Evolutionary conservation across 2,888 invertebrate species (phyloP).

Genomic region (Diaphora mendica): DNA sequence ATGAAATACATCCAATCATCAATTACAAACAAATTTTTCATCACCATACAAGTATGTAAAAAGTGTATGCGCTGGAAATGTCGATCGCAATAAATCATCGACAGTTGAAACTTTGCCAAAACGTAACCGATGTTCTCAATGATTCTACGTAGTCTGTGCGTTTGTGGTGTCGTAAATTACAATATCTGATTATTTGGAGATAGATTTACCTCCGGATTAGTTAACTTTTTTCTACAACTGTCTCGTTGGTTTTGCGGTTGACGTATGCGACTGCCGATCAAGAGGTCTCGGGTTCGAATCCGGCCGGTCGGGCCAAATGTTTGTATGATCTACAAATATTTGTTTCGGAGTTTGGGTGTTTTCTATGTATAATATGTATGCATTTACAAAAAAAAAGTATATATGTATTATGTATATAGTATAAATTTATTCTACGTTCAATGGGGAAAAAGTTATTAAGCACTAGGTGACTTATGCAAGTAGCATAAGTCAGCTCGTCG

Average conservation of each 20-base stretch:
- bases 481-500: no score
- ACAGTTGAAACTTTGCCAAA: conserved; percentile 64
- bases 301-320: no score
- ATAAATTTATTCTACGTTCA: background rate
- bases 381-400: no score
- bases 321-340: no score
- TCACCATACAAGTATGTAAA: conserved; percentile 20
- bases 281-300: no score
- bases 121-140: conserved; percentile 38
- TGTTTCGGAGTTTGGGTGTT: no score
- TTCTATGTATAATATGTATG: no score
- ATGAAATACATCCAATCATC: conserved; percentile 1
- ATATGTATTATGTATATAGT: no score
- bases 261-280: no score
- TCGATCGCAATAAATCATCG: conserved; percentile 53
- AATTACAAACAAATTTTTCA: conserved; percentile 17
- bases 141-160: conserved; percentile 23
- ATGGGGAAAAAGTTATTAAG: no score
- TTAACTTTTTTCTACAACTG: background rate
- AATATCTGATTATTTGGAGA: conserved; percentile 3
- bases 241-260: no score
- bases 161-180: conserved; percentile 24
- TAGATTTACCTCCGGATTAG: background rate
- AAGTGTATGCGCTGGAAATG: conserved; percentile 33
- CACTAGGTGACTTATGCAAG: no score